A percentile compares a stretch with the other conserved stretches of the same genome.
Evolutionary conservation across 2,888 invertebrate species (phyloP).

Genomic region (Acleris literana): DNA sequence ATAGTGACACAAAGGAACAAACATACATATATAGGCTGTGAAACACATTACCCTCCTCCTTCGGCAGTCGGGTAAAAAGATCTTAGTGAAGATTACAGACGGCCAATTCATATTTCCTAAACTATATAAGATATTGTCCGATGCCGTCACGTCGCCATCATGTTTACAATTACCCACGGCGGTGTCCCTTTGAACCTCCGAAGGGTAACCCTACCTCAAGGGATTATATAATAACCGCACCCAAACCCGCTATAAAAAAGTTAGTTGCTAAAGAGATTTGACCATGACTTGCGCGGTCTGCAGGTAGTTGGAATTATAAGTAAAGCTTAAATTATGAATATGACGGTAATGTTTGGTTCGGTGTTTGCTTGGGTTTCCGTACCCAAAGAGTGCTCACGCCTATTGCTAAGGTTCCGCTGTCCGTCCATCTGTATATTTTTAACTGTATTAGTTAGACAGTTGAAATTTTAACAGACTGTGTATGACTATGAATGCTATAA

Average conservation of each 20-base stretch:
- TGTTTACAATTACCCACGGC: slow-evolving; percentile 25
- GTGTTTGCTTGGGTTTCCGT: background rate
- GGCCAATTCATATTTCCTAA: too few relatives aligned
- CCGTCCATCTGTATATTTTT: too few relatives aligned
- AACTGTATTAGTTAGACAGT: too few relatives aligned
- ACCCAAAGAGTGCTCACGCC: too few relatives aligned
- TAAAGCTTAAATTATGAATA: background rate
- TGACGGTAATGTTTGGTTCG: background rate
- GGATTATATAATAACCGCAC: slow-evolving; percentile 7
- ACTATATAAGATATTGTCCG: background rate
- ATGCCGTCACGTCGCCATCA: slow-evolving; percentile 18
- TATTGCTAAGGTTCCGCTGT: too few relatives aligned
- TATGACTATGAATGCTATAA: too few relatives aligned
- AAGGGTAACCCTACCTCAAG: slow-evolving; percentile 19
- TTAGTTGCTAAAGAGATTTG: background rate
- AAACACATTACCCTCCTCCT: too few relatives aligned
- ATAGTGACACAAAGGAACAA: too few relatives aligned
- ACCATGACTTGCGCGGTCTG: background rate
- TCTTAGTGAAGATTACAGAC: too few relatives aligned
- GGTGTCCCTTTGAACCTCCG: slow-evolving; percentile 28
- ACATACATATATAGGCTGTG: too few relatives aligned
- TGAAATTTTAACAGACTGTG: too few relatives aligned
- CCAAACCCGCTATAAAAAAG: slow-evolving; percentile 6
- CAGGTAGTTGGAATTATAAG: background rate
- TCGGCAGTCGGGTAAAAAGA: too few relatives aligned